Evolutionary conservation across 2,888 invertebrate genomes (phyloP).

Genomic region (Scaptodrosophila latifasciaeformis): DNA sequence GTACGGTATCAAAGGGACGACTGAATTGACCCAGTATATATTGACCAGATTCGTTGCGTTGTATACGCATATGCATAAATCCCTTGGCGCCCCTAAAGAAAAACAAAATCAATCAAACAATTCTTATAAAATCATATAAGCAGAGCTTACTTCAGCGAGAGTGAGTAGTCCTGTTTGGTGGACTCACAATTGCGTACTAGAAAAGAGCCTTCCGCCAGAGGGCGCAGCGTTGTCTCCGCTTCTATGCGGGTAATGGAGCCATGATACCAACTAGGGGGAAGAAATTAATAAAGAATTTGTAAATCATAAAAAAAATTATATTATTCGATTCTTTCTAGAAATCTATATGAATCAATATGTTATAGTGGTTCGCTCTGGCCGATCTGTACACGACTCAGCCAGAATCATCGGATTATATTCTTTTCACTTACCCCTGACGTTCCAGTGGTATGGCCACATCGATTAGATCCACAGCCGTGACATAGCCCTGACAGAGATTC

Average conservation of each 20-base stretch:
- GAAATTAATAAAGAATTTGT: not conserved
- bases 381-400: no score
- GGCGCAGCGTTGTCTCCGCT: slow-evolving; percentile 90
- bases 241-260: slow-evolving; percentile 93
- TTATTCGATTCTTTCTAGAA: no score
- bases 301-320: no score
- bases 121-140: not conserved
- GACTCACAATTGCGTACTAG: slow-evolving; percentile 96
- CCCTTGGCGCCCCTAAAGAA: slow-evolving; percentile 89
- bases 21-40: slow-evolving; percentile 95
- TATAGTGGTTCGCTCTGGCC: no score
- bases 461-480: slow-evolving; percentile 83
- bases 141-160: slow-evolving; percentile 92
- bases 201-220: slow-evolving; percentile 93
- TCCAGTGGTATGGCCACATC: slow-evolving; percentile 89
- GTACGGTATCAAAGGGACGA: slow-evolving; percentile 92
- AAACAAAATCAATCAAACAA: not conserved
- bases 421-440: slow-evolving; percentile 85
- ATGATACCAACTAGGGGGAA: slow-evolving; percentile 89
- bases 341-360: no score
- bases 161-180: slow-evolving; percentile 92
- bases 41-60: slow-evolving; percentile 84
- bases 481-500: slow-evolving; percentile 78
- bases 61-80: slow-evolving; percentile 98
- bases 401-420: no score